Conservation (phyloP, 2,113 vertebrate species). For the Nothocercus nigrocapillus region DNA sequence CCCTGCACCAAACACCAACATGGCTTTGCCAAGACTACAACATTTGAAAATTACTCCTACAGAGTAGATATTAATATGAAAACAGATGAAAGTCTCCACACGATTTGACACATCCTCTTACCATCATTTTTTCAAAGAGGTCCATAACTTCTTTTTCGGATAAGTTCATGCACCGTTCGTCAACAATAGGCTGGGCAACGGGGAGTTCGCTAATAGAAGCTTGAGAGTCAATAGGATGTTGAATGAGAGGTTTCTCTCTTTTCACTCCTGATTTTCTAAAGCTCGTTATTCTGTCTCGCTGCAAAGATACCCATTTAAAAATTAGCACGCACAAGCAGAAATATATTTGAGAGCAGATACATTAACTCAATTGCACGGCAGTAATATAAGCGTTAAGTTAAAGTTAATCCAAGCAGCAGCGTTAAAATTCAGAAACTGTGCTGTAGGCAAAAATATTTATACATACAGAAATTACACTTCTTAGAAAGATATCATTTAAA, state of each 20-base stretch:
- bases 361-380: neutral
- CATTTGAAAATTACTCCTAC: neutral
- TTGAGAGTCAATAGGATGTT: constrained; percentile 92
- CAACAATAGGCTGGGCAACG: constrained; percentile 87
- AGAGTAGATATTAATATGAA: neutral
- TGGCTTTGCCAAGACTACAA: neutral
- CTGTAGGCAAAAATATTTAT: constrained; percentile 25
- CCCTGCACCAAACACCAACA: neutral
- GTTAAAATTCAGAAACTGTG: constrained; percentile 59
- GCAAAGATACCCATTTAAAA: constrained; percentile 70
- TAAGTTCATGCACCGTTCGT: constrained; percentile 92
- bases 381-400: neutral
- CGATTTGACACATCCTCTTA: constrained; percentile 60
- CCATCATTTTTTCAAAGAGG: constrained; percentile 99
- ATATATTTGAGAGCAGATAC: constrained; percentile 11
- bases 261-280: constrained; percentile 91
- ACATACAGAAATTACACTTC: neutral
- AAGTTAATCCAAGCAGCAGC: constrained; percentile 68
- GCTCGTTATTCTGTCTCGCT: constrained; percentile 96
- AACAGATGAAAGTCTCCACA: neutral
- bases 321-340: constrained; percentile 12
- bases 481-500: neutral
- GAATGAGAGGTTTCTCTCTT: constrained; percentile 94
- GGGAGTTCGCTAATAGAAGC: constrained; percentile 86
- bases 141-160: constrained; percentile 98